Percentiles rank a stretch among this genome's conserved stretches.
Conservation (phyloP, 2,797 vertebrate species). For the Sebastes elongatus region DNA sequence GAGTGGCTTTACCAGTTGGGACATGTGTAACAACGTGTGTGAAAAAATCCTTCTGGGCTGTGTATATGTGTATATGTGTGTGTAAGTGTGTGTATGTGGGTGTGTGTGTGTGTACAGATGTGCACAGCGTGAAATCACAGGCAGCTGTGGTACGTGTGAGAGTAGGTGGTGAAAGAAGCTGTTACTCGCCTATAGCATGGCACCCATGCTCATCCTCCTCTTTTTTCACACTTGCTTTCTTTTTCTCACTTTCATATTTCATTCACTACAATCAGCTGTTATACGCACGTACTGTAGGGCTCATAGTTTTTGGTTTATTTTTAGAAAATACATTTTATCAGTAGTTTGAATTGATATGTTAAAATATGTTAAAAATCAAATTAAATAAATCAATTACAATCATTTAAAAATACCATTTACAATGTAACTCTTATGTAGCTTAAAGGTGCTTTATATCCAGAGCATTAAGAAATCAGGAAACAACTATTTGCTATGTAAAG, state of each 20-base stretch:
- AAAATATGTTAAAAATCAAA: background rate
- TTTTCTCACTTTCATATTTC: background rate
- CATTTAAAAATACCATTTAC: background rate
- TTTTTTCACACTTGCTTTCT: background rate
- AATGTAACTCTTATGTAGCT: background rate
- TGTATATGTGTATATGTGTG: slow-evolving; percentile 3
- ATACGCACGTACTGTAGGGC: background rate
- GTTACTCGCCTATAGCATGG: background rate
- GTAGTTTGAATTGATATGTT: background rate
- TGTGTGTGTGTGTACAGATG: background rate
- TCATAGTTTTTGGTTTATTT: background rate
- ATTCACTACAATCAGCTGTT: background rate
- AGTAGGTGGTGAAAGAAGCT: slow-evolving; percentile 29
- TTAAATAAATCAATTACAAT: background rate
- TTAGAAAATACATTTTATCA: background rate
- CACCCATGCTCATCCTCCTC: background rate
- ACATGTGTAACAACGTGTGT: slow-evolving; percentile 36
- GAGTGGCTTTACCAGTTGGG: slow-evolving; percentile 47
- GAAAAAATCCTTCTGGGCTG: background rate
- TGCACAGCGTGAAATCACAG: slow-evolving; percentile 40
- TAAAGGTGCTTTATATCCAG: background rate
- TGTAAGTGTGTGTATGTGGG: background rate
- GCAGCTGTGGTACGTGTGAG: slow-evolving; percentile 42
- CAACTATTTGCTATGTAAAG: too few species aligned
- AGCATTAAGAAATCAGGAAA: too few species aligned